Evolutionary conservation across 2,888 invertebrate species (phyloP).

Genomic region (Hypomecis atomaria): DNA sequence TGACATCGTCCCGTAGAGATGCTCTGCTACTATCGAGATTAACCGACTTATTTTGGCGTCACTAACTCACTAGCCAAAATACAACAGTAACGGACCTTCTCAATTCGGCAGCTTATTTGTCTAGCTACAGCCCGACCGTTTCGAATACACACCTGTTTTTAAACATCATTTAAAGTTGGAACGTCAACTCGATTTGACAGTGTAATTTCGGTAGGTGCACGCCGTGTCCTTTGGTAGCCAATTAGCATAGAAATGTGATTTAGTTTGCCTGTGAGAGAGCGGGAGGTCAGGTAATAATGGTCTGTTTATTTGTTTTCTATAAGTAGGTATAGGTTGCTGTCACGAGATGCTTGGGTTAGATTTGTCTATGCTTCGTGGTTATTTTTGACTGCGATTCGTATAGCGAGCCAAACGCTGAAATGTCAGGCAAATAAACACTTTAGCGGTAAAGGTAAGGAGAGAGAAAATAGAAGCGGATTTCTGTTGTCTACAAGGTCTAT

Average conservation of each 20-base stretch:
- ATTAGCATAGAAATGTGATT: conserved; percentile 48
- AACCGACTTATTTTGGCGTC: conserved; percentile 54
- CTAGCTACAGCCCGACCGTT: conserved; percentile 31
- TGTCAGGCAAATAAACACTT: conserved; percentile 52
- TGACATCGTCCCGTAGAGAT: conserved; percentile 57
- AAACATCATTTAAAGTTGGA: neutral
- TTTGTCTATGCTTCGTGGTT: conserved; percentile 57
- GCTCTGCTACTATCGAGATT: conserved; percentile 51
- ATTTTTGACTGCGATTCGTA: conserved; percentile 60
- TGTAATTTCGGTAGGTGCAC: conserved; percentile 34
- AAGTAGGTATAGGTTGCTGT: conserved; percentile 44
- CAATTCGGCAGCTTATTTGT: conserved; percentile 30
- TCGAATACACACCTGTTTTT: conserved; percentile 27
- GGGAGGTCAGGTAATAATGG: conserved; percentile 40
- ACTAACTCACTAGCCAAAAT: conserved; percentile 22
- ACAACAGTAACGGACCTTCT: conserved; percentile 11
- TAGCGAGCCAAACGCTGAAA: conserved; percentile 62
- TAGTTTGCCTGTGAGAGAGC: conserved; percentile 32
- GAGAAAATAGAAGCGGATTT: conserved; percentile 17
- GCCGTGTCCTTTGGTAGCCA: conserved; percentile 35
- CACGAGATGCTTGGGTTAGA: conserved; percentile 56
- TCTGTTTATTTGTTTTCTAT: conserved; percentile 43
- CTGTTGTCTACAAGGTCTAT: conserved; percentile 4
- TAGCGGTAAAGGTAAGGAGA: conserved; percentile 25
- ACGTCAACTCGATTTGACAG: conserved; percentile 25